Percentiles rank a stretch among this genome's conserved stretches.
These are phyloP conservation scores for Sorex fumeus DNA, from an alignment of 2,113 vertebrate genomes.

Conservation along the genomic window DNA sequence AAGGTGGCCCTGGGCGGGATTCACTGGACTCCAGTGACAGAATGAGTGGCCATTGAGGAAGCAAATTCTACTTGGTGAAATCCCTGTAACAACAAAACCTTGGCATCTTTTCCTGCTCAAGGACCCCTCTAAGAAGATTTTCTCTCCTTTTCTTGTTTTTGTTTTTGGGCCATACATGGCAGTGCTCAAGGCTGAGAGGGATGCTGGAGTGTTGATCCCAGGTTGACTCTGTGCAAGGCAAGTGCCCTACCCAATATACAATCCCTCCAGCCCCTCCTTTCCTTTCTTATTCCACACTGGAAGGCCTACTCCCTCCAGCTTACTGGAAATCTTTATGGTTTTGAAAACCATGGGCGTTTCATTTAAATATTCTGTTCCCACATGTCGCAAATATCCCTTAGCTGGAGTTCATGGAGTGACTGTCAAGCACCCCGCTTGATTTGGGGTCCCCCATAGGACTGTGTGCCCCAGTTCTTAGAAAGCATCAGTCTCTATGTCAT, in stretches of 20 bases:
- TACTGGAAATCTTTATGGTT: neutral
- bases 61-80: neutral
- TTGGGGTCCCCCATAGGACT: accelerated
- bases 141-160: too few species aligned
- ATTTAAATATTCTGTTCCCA: too few species aligned
- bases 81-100: neutral
- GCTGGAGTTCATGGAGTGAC: accelerated
- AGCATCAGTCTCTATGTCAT: neutral
- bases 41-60: neutral
- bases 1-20: neutral
- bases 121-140: neutral
- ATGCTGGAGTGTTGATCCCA: too few species aligned
- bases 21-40: neutral
- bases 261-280: neutral
- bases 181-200: too few species aligned
- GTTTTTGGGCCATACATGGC: too few species aligned
- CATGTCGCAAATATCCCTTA: neutral
- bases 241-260: too few species aligned
- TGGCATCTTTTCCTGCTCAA: accelerated
- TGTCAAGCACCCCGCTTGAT: accelerated
- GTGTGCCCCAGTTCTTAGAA: neutral
- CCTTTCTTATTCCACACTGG: neutral
- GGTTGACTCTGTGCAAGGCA: too few species aligned
- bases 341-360: neutral
- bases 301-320: neutral